Conservation (phyloP, 1,140 invertebrate species). For the Drosophila eugracilis region DNA sequence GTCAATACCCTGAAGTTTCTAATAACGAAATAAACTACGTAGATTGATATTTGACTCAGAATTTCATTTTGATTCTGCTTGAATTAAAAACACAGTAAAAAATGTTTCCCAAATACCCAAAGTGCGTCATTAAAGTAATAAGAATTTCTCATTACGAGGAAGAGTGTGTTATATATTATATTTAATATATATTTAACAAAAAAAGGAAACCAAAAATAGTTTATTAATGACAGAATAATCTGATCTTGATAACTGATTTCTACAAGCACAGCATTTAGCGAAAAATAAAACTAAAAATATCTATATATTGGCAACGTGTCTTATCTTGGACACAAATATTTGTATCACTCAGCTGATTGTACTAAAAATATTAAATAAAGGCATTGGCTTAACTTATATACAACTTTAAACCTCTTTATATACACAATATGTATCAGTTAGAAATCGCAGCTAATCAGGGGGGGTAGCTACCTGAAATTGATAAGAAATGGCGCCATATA, state of each 20-base stretch:
- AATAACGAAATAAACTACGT: too few relatives aligned
- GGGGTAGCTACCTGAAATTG: slow-evolving; percentile 15
- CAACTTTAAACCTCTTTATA: slow-evolving; percentile 8
- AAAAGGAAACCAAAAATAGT: slow-evolving; percentile 1
- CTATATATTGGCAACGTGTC: background rate
- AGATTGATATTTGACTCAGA: slow-evolving; percentile 1
- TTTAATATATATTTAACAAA: background rate
- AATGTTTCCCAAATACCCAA: background rate
- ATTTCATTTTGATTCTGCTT: background rate
- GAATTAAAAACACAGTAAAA: background rate
- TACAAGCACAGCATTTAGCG: background rate
- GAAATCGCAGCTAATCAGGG: slow-evolving; percentile 46
- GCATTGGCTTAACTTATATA: background rate
- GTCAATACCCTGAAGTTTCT: too few relatives aligned
- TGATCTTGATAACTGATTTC: slow-evolving; percentile 12
- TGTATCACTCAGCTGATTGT: background rate
- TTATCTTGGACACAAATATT: slow-evolving; percentile 15
- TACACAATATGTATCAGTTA: background rate
- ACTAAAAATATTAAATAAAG: background rate
- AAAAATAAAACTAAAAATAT: background rate
- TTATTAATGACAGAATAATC: slow-evolving; percentile 13
- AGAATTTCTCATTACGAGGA: background rate
- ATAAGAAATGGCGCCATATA: slow-evolving; percentile 30
- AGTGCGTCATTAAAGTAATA: background rate
- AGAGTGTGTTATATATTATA: background rate